These are phyloP conservation scores for Rhinogobio ventralis DNA, from an alignment of 2,797 vertebrate genomes.

Conservation along the genomic window DNA sequence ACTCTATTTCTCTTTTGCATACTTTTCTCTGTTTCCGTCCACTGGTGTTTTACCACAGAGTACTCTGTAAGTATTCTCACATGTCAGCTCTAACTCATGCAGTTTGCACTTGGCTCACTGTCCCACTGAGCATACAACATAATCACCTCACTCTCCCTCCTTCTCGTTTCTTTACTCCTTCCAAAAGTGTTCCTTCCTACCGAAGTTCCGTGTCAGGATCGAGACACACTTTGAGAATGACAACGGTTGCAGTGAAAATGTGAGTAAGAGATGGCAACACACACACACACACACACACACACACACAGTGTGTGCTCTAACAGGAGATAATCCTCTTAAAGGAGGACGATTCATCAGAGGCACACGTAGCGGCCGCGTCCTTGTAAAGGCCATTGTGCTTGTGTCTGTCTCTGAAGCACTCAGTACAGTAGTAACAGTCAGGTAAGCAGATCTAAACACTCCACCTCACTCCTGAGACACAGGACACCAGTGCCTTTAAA, in stretches of 20 bases:
- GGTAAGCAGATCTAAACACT: background rate
- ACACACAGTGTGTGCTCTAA: background rate
- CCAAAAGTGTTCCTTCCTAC: constrained; percentile 80
- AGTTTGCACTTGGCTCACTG: constrained; percentile 56
- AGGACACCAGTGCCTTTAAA: constrained; percentile 11
- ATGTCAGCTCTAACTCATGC: constrained; percentile 67
- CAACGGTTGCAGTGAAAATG: constrained; percentile 81
- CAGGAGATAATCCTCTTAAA: constrained; percentile 52
- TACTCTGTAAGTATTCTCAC: constrained; percentile 79
- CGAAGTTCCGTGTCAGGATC: constrained; percentile 82
- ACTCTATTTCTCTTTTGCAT: constrained; percentile 37
- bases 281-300: background rate
- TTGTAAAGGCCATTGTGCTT: constrained; percentile 32
- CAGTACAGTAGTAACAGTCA: constrained; percentile 16
- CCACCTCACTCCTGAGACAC: constrained; percentile 1
- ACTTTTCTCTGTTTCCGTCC: constrained; percentile 46
- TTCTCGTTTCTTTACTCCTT: constrained; percentile 15
- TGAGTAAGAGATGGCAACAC: constrained; percentile 69
- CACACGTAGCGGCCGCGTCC: constrained; percentile 5
- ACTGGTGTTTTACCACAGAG: constrained; percentile 70
- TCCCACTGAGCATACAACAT: constrained; percentile 51
- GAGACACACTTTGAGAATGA: constrained; percentile 85
- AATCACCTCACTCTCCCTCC: constrained; percentile 14
- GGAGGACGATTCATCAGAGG: constrained; percentile 25
- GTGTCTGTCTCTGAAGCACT: constrained; percentile 26